A percentile compares a stretch with the other conserved stretches of the same genome.
Evolutionary conservation across 2,113 vertebrate genomes (phyloP).

Genomic region (Leucosticte australis): DNA sequence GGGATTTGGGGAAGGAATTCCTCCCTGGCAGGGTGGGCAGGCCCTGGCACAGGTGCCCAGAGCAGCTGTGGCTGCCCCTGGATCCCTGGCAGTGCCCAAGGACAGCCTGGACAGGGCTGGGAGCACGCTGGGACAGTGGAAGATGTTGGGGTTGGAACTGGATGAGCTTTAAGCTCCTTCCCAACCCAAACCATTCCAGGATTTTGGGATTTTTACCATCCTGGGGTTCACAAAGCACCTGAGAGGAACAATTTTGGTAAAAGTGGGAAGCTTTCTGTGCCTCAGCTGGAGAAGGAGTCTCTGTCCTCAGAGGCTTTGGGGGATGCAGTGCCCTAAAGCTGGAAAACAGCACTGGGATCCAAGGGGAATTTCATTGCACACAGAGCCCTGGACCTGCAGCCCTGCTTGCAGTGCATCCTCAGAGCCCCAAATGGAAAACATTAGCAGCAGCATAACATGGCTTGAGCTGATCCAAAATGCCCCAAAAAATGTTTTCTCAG

Average conservation of each 20-base stretch:
- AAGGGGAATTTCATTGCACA: background rate
- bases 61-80: background rate
- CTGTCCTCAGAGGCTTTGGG: background rate
- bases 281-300: background rate
- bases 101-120: fast-evolving
- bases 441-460: background rate
- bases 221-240: background rate
- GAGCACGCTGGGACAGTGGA: fast-evolving
- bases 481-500: constrained; percentile 46
- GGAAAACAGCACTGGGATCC: background rate
- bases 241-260: background rate
- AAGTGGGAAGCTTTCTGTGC: background rate
- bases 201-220: background rate
- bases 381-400: background rate
- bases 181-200: background rate
- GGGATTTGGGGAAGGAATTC: background rate
- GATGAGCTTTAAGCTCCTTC: background rate
- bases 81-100: background rate
- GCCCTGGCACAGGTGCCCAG: background rate
- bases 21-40: fast-evolving
- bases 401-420: constrained; percentile 6
- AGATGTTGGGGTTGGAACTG: background rate
- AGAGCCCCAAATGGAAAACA: constrained; percentile 41
- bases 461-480: constrained; percentile 35
- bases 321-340: background rate